These are phyloP conservation scores for Melinopterus prodromus DNA, from an alignment of 2,888 invertebrate species.

Conservation along the genomic window DNA sequence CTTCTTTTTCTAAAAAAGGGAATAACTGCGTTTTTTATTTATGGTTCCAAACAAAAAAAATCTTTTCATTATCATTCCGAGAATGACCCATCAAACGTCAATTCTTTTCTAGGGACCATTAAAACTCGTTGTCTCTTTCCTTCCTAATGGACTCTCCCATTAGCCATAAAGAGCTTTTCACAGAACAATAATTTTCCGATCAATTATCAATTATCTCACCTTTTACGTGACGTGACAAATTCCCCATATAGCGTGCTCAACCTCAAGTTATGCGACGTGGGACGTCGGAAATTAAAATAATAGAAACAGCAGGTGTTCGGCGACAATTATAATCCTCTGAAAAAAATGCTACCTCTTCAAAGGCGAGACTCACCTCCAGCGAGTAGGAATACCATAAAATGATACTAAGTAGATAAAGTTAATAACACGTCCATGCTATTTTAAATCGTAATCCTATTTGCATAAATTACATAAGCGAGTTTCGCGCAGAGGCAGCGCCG, in stretches of 20 bases:
- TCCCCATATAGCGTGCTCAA: not conserved
- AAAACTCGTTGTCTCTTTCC: too few species aligned
- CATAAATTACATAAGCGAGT: conserved; percentile 29
- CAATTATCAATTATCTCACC: too few species aligned
- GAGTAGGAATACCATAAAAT: conserved; percentile 18
- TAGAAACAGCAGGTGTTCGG: not conserved
- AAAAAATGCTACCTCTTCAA: not conserved
- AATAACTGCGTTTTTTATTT: too few species aligned
- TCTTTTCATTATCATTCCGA: too few species aligned
- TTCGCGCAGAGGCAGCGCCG: conserved; percentile 5
- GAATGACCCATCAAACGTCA: too few species aligned
- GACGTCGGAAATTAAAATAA: not conserved
- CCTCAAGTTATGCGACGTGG: not conserved
- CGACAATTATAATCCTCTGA: not conserved
- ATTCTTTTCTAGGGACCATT: too few species aligned
- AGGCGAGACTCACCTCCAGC: not conserved
- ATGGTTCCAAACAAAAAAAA: too few species aligned
- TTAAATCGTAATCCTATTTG: conserved; percentile 32
- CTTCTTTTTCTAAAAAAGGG: too few species aligned
- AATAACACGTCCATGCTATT: conserved; percentile 31
- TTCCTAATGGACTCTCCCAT: too few species aligned
- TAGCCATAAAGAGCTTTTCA: too few species aligned
- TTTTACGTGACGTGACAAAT: not conserved
- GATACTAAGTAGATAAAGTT: conserved; percentile 31
- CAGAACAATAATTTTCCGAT: too few species aligned